phyloP scores from a whole-genome alignment of 1,140 invertebrate species.

The Dinoponera quadriceps region DNA sequence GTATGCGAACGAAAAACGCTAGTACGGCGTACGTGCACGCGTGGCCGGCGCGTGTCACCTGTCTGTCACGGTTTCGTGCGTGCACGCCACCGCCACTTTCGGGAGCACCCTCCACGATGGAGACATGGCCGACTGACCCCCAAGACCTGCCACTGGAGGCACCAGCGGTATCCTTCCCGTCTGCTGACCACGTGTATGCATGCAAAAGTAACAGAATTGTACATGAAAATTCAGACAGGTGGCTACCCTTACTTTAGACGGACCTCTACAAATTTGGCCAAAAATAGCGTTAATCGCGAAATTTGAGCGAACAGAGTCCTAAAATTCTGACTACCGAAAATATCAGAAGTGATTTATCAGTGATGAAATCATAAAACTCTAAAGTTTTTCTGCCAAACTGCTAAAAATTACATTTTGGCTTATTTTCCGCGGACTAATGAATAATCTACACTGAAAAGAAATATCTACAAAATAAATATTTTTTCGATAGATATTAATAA shows the following conservation, averaged over 20 bases:
- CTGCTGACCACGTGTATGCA: conserved; percentile 58
- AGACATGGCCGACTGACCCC: conserved; percentile 82
- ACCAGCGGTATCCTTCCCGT: conserved; percentile 38
- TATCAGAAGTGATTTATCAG: neutral
- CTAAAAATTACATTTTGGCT: neutral
- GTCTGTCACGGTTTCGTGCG: conserved; percentile 82
- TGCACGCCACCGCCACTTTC: conserved; percentile 75
- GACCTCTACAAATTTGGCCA: neutral
- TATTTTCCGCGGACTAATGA: too few species aligned
- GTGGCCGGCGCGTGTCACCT: conserved; percentile 84
- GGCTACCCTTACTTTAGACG: neutral
- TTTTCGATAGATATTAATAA: too few species aligned
- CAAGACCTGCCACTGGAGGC: conserved; percentile 78
- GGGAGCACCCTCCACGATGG: conserved; percentile 78
- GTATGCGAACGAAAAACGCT: conserved; percentile 40
- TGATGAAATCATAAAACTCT: neutral
- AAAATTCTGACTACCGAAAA: neutral
- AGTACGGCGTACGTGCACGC: conserved; percentile 69
- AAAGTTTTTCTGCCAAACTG: neutral
- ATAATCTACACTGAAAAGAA: too few species aligned
- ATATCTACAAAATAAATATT: too few species aligned
- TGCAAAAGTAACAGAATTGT: neutral
- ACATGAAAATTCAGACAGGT: neutral
- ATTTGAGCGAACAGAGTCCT: neutral
- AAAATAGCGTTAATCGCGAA: neutral